Evolutionary conservation across 2,888 invertebrate species (phyloP), one percentile per base, ranked within the genome.

Genomic region (Myopa testacea): DNA sequence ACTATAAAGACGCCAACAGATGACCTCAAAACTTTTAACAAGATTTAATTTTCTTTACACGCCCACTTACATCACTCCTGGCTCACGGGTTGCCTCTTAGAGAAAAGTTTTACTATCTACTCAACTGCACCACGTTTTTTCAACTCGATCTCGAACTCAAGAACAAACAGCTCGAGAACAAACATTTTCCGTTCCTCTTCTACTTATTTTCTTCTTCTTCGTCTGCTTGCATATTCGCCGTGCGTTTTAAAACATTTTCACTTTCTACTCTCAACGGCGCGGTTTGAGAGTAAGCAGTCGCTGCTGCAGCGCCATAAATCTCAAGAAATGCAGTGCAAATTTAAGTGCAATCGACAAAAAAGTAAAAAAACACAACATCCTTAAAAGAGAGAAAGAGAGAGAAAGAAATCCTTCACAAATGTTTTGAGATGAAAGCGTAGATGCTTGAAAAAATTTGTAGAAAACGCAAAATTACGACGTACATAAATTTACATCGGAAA

Each of bases 401-500:
- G 16, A 58, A 16, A 16, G 2, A 58, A 58, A 58, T n/a, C 58
- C 58, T 58, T 26, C 10, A 62, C 1, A 62, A 62, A 62, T n/a
- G 14, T 26, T 62, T 10, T 5, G 4, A 10, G 62, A 62, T 26
- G 26, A 62, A 62, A 62, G 62, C 4, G 12, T 26, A 62, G 26
- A 26, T 26, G 8, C 62, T 62, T 26, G 62, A 62, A 62, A 62
- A 26, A 62, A 45, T 40, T 68, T 50, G n/a, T 0, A 50, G 40
- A 45, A 68, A 68, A 14, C 1, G 70, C 5, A 55, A 70, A 70
- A 70, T 70, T 52, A 70, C 37, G 55, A 70, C 55, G 52, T 7
- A 12, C 26, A 70, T 70, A 70, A 70, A 70, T 70, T 68, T 68
- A 50, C 68, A 68, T 40, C 50, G 45, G 16, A 19, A 68, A 67